Evolutionary conservation across 1,140 invertebrate genomes (phyloP).

Genomic region (Grapholita molesta): DNA sequence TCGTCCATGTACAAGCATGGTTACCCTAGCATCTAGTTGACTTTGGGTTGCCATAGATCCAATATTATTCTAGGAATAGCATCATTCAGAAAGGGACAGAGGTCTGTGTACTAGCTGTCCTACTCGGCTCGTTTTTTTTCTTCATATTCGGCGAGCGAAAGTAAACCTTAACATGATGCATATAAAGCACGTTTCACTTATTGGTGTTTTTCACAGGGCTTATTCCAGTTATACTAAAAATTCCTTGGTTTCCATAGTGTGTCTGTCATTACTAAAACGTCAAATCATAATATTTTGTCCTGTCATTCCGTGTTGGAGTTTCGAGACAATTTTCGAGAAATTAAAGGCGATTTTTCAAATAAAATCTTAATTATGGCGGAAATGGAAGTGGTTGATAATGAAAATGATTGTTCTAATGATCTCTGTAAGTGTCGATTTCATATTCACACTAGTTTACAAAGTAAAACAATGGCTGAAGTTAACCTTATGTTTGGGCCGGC

Average conservation of each 20-base stretch:
- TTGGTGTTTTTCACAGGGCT: no score
- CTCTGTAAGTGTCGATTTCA: conserved; percentile 45
- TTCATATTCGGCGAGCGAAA: no score
- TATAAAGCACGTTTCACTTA: no score
- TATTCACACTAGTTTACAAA: neutral
- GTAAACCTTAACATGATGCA: no score
- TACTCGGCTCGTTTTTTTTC: no score
- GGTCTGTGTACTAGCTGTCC: no score
- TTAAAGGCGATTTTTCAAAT: conserved; percentile 15
- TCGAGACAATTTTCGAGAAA: neutral
- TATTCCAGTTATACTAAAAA: neutral
- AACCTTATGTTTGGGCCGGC: conserved; percentile 32
- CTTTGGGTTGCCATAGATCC: no score
- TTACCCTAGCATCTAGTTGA: no score
- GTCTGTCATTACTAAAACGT: neutral
- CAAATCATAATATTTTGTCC: conserved; percentile 1
- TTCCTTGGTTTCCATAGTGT: neutral
- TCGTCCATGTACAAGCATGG: no score
- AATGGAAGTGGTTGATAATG: conserved; percentile 63
- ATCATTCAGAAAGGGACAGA: no score
- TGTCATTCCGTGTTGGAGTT: conserved; percentile 8
- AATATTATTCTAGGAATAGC: no score
- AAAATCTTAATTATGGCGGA: conserved; percentile 54
- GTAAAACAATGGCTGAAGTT: conserved; percentile 20
- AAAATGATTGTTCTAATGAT: conserved; percentile 67